A percentile compares a stretch with the other conserved stretches of the same genome.
Evolutionary conservation across 2,888 invertebrate genomes (phyloP).

Genomic region (Caenorhabditis zanzibari): DNA sequence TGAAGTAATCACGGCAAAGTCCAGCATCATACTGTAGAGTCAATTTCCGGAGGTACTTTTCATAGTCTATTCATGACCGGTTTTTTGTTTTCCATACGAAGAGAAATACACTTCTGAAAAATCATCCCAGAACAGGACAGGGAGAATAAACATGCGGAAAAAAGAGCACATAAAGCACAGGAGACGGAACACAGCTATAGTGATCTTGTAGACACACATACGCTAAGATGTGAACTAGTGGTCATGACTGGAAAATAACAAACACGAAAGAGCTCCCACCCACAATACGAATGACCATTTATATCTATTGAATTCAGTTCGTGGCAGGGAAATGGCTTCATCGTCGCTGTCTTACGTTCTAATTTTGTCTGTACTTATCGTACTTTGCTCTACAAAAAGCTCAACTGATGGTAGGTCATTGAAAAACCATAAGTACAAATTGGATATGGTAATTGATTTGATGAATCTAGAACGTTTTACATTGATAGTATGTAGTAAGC

Average conservation of each 20-base stretch:
- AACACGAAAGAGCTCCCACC: slow-evolving; percentile 41
- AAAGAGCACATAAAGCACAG: slow-evolving; percentile 6
- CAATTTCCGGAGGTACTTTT: too few species aligned
- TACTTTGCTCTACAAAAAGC: slow-evolving; percentile 35
- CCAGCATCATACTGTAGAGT: too few species aligned
- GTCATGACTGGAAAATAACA: slow-evolving; percentile 1
- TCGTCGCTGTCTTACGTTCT: slow-evolving; percentile 52
- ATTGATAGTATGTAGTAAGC: too few species aligned
- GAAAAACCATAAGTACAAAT: too few species aligned
- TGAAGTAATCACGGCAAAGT: too few species aligned
- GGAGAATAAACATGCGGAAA: slow-evolving; percentile 37
- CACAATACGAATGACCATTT: neutral
- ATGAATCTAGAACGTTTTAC: too few species aligned
- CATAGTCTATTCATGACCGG: slow-evolving; percentile 16
- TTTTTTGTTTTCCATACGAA: slow-evolving; percentile 11
- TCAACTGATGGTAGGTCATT: slow-evolving; percentile 30
- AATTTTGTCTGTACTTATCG: slow-evolving; percentile 32
- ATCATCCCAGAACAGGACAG: too few species aligned
- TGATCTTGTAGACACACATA: slow-evolving; percentile 48
- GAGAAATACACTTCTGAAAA: neutral
- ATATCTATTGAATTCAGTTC: slow-evolving; percentile 19
- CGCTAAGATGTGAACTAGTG: slow-evolving; percentile 29
- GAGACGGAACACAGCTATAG: slow-evolving; percentile 17
- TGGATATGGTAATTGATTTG: too few species aligned
- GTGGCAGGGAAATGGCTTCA: slow-evolving; percentile 30